These are phyloP conservation scores for Tetramorium bicarinatum DNA, from an alignment of 2,888 invertebrate genomes.

Conservation along the genomic window DNA sequence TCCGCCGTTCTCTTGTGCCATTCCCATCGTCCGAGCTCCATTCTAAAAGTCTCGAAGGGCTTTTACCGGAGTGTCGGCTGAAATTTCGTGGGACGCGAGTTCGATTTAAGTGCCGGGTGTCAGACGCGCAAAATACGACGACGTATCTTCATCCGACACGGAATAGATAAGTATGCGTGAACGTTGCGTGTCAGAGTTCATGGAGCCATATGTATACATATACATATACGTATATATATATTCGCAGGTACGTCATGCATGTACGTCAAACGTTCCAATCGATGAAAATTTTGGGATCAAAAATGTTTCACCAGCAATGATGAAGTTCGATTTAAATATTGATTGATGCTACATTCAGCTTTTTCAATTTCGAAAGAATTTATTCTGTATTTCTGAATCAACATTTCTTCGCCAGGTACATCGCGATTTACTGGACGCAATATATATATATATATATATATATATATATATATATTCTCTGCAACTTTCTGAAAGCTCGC, in stretches of 20 bases:
- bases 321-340: not conserved
- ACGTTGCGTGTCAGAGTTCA: not conserved
- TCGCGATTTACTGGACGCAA: not conserved
- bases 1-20: not conserved
- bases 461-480: not conserved
- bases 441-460: not conserved
- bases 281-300: not conserved
- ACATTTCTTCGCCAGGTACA: not conserved
- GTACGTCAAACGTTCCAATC: not conserved
- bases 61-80: slow-evolving; percentile 33
- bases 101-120: slow-evolving; percentile 30
- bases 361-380: slow-evolving; percentile 28
- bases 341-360: not conserved
- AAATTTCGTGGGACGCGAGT: slow-evolving; percentile 25
- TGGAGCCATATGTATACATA: not conserved
- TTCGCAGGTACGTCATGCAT: not conserved
- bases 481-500: not conserved
- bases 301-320: not conserved
- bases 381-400: slow-evolving; percentile 2
- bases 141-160: slow-evolving; percentile 29
- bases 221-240: not conserved
- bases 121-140: slow-evolving; percentile 8
- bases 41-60: slow-evolving; percentile 34
- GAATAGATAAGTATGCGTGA: not conserved
- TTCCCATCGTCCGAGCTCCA: not conserved